Evolutionary conservation across 2,113 vertebrate species (phyloP).

Genomic region (Rostratula benghalensis): DNA sequence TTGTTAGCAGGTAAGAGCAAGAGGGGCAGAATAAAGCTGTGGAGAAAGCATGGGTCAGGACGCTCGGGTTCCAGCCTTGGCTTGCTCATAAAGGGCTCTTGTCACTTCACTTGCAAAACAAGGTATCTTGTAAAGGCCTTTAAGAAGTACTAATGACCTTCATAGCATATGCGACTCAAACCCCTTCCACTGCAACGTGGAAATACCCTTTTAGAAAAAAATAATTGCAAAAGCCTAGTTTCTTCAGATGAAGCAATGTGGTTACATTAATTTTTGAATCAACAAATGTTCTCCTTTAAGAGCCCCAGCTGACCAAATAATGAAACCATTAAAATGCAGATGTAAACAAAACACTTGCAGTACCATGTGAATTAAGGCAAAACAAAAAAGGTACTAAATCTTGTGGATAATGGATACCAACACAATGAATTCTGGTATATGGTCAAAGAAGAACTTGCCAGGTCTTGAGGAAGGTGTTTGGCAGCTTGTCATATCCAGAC

Average conservation of each 20-base stretch:
- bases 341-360: constrained; percentile 29
- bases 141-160: not conserved
- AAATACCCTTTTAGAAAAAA: not conserved
- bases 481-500: not conserved
- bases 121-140: not conserved
- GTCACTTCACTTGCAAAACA: rapidly evolving
- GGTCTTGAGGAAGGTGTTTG: not conserved
- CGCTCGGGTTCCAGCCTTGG: not conserved
- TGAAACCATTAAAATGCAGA: not conserved
- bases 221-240: not conserved
- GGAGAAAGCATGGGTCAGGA: not conserved
- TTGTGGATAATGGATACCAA: not conserved
- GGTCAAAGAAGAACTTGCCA: not conserved
- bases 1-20: not conserved
- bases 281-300: not conserved
- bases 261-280: constrained; percentile 19
- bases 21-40: not conserved
- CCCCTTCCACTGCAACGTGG: not conserved
- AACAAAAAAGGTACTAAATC: not conserved
- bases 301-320: constrained; percentile 11
- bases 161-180: not conserved
- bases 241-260: not conserved
- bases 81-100: not conserved
- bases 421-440: not conserved
- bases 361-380: not conserved